Percentiles rank a stretch among this genome's conserved stretches.
phyloP scores from a whole-genome alignment of 2,888 invertebrate genomes.

The Tachina fera region DNA sequence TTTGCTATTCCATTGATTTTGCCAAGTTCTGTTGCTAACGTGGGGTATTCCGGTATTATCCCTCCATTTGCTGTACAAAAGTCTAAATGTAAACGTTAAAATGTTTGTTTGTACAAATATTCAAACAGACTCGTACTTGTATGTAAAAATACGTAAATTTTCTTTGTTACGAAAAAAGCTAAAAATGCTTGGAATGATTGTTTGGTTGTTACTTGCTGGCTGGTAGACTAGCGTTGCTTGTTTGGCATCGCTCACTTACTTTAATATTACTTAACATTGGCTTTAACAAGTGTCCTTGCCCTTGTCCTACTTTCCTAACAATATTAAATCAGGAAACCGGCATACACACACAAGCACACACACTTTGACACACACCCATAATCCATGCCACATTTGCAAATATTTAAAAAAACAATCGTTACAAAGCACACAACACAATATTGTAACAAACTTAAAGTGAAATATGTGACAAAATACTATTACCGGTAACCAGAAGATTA shows the following conservation, averaged over 20 bases:
- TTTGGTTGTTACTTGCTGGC: constrained; percentile 2
- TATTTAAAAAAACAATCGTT: constrained; percentile 37
- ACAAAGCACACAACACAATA: constrained; percentile 30
- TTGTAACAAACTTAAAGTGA: constrained; percentile 40
- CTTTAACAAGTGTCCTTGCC: constrained; percentile 78
- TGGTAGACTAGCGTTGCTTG: constrained; percentile 39
- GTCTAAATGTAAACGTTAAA: neutral
- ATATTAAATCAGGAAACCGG: constrained; percentile 28
- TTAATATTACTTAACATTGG: constrained; percentile 46
- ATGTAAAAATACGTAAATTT: constrained; percentile 31
- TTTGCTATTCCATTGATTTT: constrained; percentile 45
- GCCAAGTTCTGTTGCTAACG: constrained; percentile 55
- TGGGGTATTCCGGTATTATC: constrained; percentile 62
- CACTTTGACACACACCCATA: neutral
- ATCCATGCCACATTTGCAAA: neutral
- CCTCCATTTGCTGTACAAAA: constrained; percentile 21
- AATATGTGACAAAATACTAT: constrained; percentile 47
- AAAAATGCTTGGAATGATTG: neutral
- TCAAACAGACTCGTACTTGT: constrained; percentile 13
- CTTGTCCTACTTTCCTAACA: constrained; percentile 77
- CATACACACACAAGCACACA: constrained; percentile 13
- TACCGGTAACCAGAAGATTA: constrained; percentile 15
- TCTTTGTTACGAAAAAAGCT: constrained; percentile 14
- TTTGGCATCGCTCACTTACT: constrained; percentile 56
- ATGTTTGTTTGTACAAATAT: constrained; percentile 18